These are phyloP conservation scores for Noctuana brunneofusca DNA, from an alignment of 2,888 invertebrate genomes.

Conservation along the genomic window DNA sequence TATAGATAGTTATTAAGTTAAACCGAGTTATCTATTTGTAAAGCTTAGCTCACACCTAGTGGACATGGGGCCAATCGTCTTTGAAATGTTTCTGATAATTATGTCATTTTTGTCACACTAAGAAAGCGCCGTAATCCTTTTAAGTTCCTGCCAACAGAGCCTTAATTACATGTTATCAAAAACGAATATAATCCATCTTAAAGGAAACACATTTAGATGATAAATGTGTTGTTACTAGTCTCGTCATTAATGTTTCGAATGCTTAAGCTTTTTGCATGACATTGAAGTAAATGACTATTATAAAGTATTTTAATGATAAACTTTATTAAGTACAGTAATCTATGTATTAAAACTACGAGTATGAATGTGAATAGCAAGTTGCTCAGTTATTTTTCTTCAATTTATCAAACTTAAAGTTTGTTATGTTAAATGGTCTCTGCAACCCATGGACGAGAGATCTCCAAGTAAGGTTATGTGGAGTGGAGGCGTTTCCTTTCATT, in stretches of 20 bases:
- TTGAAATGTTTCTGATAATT: background rate
- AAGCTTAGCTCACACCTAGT: slow-evolving; percentile 12
- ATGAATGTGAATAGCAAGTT: too few relatives aligned
- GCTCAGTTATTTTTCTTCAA: too few relatives aligned
- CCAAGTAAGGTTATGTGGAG: too few relatives aligned
- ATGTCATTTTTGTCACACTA: background rate
- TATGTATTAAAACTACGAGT: background rate
- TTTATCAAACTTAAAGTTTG: too few relatives aligned
- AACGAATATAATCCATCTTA: background rate
- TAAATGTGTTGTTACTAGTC: background rate
- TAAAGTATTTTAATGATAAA: too few relatives aligned
- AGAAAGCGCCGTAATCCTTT: background rate
- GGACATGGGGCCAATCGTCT: background rate
- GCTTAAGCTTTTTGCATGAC: background rate
- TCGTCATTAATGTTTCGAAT: background rate
- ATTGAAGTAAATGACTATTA: background rate
- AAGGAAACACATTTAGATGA: background rate
- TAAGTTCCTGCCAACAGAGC: background rate
- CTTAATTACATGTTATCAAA: background rate
- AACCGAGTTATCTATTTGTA: slow-evolving; percentile 19
- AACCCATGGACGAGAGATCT: too few relatives aligned
- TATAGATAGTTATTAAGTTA: slow-evolving; percentile 5
- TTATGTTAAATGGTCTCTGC: too few relatives aligned
- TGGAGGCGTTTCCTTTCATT: too few relatives aligned
- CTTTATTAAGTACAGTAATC: too few relatives aligned